A percentile compares a stretch with the other conserved stretches of the same genome.
Evolutionary conservation across 2,797 vertebrate genomes (phyloP).

Genomic region (Antennarius maculatus): DNA sequence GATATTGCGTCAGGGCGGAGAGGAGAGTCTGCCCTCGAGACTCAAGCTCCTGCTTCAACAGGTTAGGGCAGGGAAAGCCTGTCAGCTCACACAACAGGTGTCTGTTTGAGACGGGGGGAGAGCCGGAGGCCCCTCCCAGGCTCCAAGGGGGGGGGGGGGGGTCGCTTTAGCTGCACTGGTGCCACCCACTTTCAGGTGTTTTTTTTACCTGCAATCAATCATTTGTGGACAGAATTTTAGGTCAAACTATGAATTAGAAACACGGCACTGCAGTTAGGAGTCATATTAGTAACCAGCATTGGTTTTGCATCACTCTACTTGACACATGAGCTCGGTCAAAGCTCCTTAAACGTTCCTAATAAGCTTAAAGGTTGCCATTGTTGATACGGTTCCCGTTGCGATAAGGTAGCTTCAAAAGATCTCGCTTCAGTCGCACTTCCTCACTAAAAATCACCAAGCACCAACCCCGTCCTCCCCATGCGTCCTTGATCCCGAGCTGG

Average conservation of each 20-base stretch:
- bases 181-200: neutral
- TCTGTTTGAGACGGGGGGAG: slow-evolving; percentile 27
- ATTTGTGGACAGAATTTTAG: neutral
- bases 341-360: slow-evolving; percentile 73
- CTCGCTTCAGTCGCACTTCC: slow-evolving; percentile 16
- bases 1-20: too few species aligned
- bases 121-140: slow-evolving; percentile 18
- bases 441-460: slow-evolving; percentile 15
- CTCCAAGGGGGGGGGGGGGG: neutral
- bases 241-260: slow-evolving; percentile 2
- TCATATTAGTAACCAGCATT: slow-evolving; percentile 33
- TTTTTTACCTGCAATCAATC: neutral
- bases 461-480: slow-evolving; percentile 13
- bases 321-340: slow-evolving; percentile 57
- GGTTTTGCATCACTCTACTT: slow-evolving; percentile 54
- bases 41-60: slow-evolving; percentile 32
- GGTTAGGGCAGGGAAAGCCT: slow-evolving; percentile 32
- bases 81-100: slow-evolving; percentile 53
- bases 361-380: slow-evolving; percentile 73
- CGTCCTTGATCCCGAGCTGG: slow-evolving; percentile 27
- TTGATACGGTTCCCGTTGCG: slow-evolving; percentile 68
- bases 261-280: neutral
- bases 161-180: slow-evolving; percentile 18
- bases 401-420: slow-evolving; percentile 57
- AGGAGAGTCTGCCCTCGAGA: slow-evolving; percentile 33